Evolutionary conservation across 2,797 vertebrate genomes (phyloP).

Genomic region (Psittacula derbiana): DNA sequence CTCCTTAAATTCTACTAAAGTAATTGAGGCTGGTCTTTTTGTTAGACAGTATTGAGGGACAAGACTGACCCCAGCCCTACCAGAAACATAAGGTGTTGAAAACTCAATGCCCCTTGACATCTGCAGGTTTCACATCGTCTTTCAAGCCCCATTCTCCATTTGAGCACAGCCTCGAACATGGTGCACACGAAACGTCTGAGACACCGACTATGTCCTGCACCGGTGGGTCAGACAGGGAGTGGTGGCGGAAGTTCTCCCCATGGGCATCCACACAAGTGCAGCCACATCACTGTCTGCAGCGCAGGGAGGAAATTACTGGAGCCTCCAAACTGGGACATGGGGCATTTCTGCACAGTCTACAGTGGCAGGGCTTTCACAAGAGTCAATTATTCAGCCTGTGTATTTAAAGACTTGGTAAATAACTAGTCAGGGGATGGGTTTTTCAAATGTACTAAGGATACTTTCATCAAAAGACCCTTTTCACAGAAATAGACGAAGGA

Average conservation of each 20-base stretch:
- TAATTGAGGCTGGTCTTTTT: neutral
- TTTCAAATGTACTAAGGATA: neutral
- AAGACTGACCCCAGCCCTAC: neutral
- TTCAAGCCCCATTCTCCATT: neutral
- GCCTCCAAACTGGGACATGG: neutral
- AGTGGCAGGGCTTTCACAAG: neutral
- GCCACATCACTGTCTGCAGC: neutral
- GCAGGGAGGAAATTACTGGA: neutral
- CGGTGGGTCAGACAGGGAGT: fast-evolving
- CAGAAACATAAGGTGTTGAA: fast-evolving
- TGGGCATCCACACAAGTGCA: neutral
- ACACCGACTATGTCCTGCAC: neutral
- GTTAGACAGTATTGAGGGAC: neutral
- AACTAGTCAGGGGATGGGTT: neutral
- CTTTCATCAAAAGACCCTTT: constrained; percentile 62
- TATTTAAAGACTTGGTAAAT: constrained; percentile 61
- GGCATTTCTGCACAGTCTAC: neutral
- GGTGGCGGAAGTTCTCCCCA: neutral
- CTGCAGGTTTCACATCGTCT: neutral
- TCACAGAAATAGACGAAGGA: neutral
- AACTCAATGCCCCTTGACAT: fast-evolving
- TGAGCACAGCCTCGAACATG: fast-evolving
- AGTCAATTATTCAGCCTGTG: constrained; percentile 5
- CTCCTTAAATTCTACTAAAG: neutral
- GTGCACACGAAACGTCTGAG: neutral